phyloP scores from a whole-genome alignment of 2,113 vertebrate genomes.

The Carollia perspicillata region DNA sequence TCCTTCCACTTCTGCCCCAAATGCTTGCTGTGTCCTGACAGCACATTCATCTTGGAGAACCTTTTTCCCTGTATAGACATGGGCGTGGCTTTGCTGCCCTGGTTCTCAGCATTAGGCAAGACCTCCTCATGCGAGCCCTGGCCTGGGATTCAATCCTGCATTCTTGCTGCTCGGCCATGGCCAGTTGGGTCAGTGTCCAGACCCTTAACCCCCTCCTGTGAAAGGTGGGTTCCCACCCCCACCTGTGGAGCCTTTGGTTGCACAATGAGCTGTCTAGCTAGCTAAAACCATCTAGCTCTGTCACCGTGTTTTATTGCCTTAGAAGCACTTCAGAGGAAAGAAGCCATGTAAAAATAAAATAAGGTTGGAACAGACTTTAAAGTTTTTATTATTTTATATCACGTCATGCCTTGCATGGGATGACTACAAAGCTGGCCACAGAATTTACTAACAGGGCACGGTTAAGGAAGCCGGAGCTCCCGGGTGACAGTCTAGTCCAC shows the following conservation, averaged over 20 bases:
- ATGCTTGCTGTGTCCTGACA: not conserved
- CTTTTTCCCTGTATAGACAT: not conserved
- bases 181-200: not conserved
- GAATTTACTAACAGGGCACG: not conserved
- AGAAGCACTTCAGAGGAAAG: slow-evolving; percentile 48
- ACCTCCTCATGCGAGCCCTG: not conserved
- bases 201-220: not conserved
- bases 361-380: not conserved
- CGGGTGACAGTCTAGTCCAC: not conserved
- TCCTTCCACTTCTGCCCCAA: not conserved
- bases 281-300: not conserved
- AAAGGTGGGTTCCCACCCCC: not conserved
- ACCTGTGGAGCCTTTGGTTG: not conserved
- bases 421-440: not conserved
- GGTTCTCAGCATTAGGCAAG: not conserved
- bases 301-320: slow-evolving; percentile 8
- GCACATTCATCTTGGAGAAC: too few species aligned
- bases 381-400: slow-evolving; percentile 46
- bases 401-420: not conserved
- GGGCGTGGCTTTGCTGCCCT: not conserved
- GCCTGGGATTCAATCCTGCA: not conserved
- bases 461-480: not conserved
- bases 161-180: not conserved
- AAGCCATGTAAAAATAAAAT: slow-evolving; percentile 39
- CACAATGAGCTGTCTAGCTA: not conserved